A percentile compares a stretch with the other conserved stretches of the same genome.
phyloP scores from a whole-genome alignment of 2,888 invertebrate species.

The Trachelus tabidus region DNA sequence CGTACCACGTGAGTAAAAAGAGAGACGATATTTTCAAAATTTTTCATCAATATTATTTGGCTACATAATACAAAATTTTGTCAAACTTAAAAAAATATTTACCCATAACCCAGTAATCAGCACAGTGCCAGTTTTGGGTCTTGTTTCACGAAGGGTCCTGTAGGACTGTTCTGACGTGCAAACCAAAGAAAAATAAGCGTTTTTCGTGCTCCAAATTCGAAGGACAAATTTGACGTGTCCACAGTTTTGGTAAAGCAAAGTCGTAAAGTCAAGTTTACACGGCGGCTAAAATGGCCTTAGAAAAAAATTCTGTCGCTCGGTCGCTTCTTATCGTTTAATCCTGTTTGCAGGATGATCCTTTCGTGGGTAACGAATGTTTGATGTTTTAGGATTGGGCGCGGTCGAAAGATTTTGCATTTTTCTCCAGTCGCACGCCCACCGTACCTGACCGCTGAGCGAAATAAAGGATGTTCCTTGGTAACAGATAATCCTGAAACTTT shows the following conservation, averaged over 20 bases:
- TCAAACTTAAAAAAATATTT: no score
- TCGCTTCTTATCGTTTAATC: conserved; percentile 30
- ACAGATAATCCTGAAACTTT: conserved; percentile 19
- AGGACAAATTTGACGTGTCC: conserved; percentile 17
- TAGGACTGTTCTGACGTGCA: no score
- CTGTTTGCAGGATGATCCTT: conserved; percentile 35
- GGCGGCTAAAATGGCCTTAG: conserved; percentile 20
- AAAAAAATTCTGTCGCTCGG: conserved; percentile 7
- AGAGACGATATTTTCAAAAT: no score
- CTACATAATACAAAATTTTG: no score
- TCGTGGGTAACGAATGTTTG: conserved; percentile 29
- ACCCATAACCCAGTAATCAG: no score
- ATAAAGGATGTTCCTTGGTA: neutral
- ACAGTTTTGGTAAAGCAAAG: conserved; percentile 9
- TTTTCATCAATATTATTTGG: no score
- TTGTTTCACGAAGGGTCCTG: no score
- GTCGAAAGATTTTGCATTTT: conserved; percentile 14
- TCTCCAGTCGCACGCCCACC: conserved; percentile 24
- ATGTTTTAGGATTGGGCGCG: conserved; percentile 39
- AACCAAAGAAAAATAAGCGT: no score
- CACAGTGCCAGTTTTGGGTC: no score
- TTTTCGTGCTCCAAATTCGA: conserved; percentile 6
- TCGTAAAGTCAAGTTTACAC: conserved; percentile 36
- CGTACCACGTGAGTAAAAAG: no score
- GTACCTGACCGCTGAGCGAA: neutral